Percentiles rank a stretch among this genome's conserved stretches.
Evolutionary conservation across 2,113 vertebrate genomes (phyloP).

Genomic region (Ahaetulla prasina): DNA sequence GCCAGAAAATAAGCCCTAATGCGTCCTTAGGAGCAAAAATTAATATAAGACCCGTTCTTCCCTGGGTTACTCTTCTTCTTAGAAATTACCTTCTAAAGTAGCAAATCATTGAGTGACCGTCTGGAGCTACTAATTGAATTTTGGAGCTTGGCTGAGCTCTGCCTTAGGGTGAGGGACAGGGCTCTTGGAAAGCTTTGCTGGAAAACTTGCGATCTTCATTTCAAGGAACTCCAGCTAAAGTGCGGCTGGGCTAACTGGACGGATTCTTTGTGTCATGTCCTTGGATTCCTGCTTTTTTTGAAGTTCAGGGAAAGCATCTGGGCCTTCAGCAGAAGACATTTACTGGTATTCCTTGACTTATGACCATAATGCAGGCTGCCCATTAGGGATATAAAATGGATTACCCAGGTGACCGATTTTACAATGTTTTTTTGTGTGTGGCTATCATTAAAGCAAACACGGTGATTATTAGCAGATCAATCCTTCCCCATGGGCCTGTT

Average conservation of each 20-base stretch:
- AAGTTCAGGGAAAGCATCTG: background rate
- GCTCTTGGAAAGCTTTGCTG: background rate
- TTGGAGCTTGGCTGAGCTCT: conserved; percentile 42
- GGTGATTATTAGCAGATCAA: background rate
- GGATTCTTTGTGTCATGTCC: background rate
- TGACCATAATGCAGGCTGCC: background rate
- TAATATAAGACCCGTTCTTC: too few species aligned
- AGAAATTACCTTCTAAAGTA: conserved; percentile 45
- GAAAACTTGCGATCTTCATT: too few species aligned
- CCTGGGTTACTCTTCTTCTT: background rate
- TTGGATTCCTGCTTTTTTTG: background rate
- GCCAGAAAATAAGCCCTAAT: too few species aligned
- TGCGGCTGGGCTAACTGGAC: background rate
- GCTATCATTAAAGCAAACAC: background rate
- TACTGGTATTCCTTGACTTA: background rate
- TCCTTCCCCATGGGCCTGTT: too few species aligned
- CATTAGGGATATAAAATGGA: background rate
- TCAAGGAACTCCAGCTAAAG: background rate
- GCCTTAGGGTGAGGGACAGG: background rate
- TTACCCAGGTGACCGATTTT: background rate
- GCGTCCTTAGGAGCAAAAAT: too few species aligned
- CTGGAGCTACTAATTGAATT: conserved; percentile 42
- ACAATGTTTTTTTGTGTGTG: background rate
- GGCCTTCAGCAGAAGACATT: background rate
- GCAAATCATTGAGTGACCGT: conserved; percentile 50